Percentiles rank a stretch among this genome's conserved stretches.
phyloP scores from a whole-genome alignment of 2,888 invertebrate genomes.

The Mesorhabditis belari region DNA sequence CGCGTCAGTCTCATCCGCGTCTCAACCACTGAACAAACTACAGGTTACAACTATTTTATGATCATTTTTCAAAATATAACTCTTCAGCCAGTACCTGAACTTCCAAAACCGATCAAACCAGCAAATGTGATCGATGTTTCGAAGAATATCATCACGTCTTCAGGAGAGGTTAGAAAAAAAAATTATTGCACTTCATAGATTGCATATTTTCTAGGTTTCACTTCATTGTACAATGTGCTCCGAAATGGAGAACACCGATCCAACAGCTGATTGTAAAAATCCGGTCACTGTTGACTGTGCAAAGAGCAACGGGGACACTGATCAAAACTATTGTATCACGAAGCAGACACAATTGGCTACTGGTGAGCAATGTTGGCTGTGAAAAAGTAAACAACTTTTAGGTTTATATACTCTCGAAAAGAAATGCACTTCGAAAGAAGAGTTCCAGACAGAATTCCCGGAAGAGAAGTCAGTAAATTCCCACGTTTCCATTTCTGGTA shows the following conservation, averaged over 20 bases:
- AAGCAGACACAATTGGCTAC: slow-evolving; percentile 40
- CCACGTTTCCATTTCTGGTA: too few species aligned
- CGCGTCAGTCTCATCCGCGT: background rate
- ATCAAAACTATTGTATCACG: slow-evolving; percentile 28
- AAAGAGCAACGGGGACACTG: slow-evolving; percentile 7
- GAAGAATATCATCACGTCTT: background rate
- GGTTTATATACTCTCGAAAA: slow-evolving; percentile 42
- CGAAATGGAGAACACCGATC: slow-evolving; percentile 26
- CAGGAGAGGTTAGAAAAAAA: background rate
- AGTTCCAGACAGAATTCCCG: slow-evolving; percentile 30
- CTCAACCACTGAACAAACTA: too few species aligned
- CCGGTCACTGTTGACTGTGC: slow-evolving; percentile 14
- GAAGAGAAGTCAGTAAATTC: too few species aligned
- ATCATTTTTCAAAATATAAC: background rate
- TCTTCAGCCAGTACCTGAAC: background rate
- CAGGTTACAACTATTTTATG: too few species aligned
- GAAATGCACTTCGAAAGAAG: slow-evolving; percentile 30
- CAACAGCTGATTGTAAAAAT: slow-evolving; percentile 31
- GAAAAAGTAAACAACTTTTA: slow-evolving; percentile 6
- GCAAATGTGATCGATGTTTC: background rate
- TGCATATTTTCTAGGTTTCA: slow-evolving; percentile 2
- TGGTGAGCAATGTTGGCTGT: slow-evolving; percentile 11
- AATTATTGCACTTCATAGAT: background rate
- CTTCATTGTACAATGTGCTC: slow-evolving; percentile 17
- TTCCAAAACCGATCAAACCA: background rate